Evolutionary conservation across 2,888 invertebrate genomes (phyloP), one percentile per base, ranked within the genome.

Genomic region (Chloroclystis v-ata): DNA sequence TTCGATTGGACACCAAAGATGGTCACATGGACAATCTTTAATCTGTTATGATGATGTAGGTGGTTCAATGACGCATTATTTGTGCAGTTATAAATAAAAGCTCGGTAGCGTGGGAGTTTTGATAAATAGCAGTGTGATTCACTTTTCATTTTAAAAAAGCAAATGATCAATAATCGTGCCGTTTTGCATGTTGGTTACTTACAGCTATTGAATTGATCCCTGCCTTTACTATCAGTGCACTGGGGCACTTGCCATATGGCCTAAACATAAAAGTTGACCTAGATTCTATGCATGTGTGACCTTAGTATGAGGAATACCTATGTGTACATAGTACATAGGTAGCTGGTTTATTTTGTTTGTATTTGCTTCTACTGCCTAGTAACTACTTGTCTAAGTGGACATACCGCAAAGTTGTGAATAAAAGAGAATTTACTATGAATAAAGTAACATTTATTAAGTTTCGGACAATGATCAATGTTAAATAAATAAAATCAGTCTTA

Each of bases 401-500:
- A n/a, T n/a, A 11, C 7, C 6, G 12, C 8, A 7, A 24, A 7
- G 13, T 16, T 6, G 6, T 13, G 13, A 35, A 37, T 25, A 28
- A 40, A 40, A 40, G 32, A 10, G 10, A n/a, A n/a, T n/a, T n/a
- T n/a, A n/a, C n/a, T n/a, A n/a, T n/a, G n/a, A n/a, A 28, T 47
- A 45, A 7, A 20, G 28, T 37, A n/a, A 38, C 10, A 4, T 47
- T 45, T 56, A 46, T 50, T 45, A 9, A 25, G 41, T 43, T 41
- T 49, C 46, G 40, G 40, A 58, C 56, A 55, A 39, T 45, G 43
- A 54, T 54, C 54, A 56, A 56, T 39, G 28, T 29, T 39, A 54
- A 54, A 49, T 56, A 54, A 56, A 56, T 52, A 42, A 45, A 49
- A 49, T 58, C 58, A 58, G 58, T 56, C 58, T 58, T 56, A 38